These are phyloP conservation scores for Lissocephala sabroskyi DNA, from an alignment of 2,888 invertebrate genomes.

Conservation along the genomic window DNA sequence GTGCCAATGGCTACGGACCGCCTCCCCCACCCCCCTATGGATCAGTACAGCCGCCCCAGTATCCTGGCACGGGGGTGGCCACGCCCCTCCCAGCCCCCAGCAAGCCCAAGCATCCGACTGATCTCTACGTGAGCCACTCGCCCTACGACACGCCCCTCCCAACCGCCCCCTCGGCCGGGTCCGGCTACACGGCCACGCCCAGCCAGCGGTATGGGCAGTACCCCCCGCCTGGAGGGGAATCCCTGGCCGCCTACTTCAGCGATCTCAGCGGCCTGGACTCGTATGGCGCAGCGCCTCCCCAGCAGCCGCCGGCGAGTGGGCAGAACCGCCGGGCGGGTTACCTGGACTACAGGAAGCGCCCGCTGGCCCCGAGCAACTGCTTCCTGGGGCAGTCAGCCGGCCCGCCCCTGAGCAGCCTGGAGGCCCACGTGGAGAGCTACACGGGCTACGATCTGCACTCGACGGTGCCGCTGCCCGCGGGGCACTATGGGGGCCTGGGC, in stretches of 20 bases:
- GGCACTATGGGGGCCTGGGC: slow-evolving; percentile 8
- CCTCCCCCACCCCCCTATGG: slow-evolving; percentile 2
- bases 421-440: slow-evolving; percentile 45
- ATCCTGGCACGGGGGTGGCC: slow-evolving; percentile 12
- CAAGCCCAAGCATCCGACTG: slow-evolving; percentile 62
- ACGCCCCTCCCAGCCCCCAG: slow-evolving; percentile 6
- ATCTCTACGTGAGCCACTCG: slow-evolving; percentile 47
- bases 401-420: slow-evolving; percentile 34
- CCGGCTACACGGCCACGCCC: slow-evolving; percentile 18
- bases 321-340: slow-evolving; percentile 24
- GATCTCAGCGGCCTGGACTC: slow-evolving; percentile 57
- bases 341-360: slow-evolving; percentile 55
- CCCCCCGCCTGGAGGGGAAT: slow-evolving; percentile 18
- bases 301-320: slow-evolving; percentile 15
- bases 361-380: slow-evolving; percentile 23
- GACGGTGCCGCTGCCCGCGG: slow-evolving; percentile 14
- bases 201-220: slow-evolving; percentile 26
- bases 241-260: slow-evolving; percentile 46
- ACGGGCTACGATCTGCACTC: slow-evolving; percentile 37
- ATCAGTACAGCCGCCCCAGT: slow-evolving; percentile 21
- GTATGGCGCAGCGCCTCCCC: slow-evolving; percentile 32
- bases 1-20: slow-evolving; percentile 30
- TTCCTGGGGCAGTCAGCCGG: slow-evolving; percentile 31
- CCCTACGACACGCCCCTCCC: slow-evolving; percentile 34
- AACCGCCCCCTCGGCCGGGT: slow-evolving; percentile 31